These are phyloP conservation scores for Sialia sialis DNA, from an alignment of 2,113 vertebrate genomes.

Conservation along the genomic window DNA sequence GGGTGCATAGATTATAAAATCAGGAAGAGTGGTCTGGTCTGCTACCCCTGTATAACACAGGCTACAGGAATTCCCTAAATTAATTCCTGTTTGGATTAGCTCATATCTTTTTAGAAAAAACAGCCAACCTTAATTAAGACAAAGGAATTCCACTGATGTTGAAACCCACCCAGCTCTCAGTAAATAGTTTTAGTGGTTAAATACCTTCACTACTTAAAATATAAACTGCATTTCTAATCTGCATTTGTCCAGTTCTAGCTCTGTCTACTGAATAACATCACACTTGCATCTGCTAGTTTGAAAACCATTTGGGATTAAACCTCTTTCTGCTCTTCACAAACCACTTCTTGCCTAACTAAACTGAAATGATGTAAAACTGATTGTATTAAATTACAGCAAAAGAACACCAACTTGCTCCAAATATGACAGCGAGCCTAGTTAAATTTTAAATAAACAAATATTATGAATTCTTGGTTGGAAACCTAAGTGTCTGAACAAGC, in stretches of 20 bases:
- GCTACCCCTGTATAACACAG: not conserved
- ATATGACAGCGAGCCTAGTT: constrained; percentile 28
- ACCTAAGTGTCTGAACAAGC: constrained; percentile 7
- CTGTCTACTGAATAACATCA: not conserved
- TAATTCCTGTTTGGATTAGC: constrained; percentile 65
- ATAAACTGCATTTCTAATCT: not conserved
- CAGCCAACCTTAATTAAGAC: constrained; percentile 61
- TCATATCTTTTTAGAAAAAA: constrained; percentile 62
- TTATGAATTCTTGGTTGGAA: constrained; percentile 27
- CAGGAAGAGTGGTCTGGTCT: constrained; percentile 47
- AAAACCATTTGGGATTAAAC: not conserved
- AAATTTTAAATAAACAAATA: constrained; percentile 49
- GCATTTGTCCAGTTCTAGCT: not conserved
- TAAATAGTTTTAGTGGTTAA: constrained; percentile 36
- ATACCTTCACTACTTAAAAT: not conserved
- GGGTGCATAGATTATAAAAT: constrained; percentile 35
- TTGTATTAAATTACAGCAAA: constrained; percentile 14
- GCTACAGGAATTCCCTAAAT: constrained; percentile 60
- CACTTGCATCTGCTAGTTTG: not conserved
- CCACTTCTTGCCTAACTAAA: not conserved
- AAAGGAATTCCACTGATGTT: constrained; percentile 47
- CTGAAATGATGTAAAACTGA: not conserved
- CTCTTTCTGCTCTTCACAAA: not conserved
- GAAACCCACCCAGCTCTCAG: constrained; percentile 23
- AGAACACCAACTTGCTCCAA: not conserved